Evolutionary conservation across 2,888 invertebrate species (phyloP).

Genomic region (Stenodema calcarata): DNA sequence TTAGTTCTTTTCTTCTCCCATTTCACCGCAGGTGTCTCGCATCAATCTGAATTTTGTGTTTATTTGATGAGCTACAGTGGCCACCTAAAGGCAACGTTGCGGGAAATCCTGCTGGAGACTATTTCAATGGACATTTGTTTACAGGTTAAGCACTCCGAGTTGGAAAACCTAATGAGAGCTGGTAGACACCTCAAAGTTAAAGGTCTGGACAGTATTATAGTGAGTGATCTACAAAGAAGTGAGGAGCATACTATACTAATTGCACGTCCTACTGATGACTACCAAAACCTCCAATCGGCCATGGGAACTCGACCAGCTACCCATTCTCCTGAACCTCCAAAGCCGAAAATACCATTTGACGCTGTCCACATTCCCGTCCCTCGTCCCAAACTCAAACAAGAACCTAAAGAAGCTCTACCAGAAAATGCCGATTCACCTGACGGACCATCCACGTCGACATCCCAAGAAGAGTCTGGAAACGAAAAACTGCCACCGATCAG

Average conservation of each 20-base stretch:
- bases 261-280: not conserved
- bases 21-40: not conserved
- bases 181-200: slow-evolving; percentile 1
- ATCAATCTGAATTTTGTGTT: not conserved
- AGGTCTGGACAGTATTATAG: not conserved
- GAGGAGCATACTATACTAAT: not conserved
- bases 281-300: not conserved
- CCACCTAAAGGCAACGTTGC: no score
- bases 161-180: not conserved
- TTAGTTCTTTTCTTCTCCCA: not conserved
- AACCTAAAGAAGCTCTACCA: not conserved
- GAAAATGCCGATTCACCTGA: not conserved
- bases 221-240: not conserved
- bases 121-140: not conserved
- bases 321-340: no score
- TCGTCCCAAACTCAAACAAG: not conserved
- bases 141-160: not conserved
- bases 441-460: not conserved
- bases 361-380: not conserved
- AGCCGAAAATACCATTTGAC: not conserved
- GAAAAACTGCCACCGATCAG: not conserved
- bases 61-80: no score
- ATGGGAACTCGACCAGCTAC: not conserved
- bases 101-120: no score
- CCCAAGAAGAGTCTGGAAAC: not conserved